These are phyloP conservation scores for Melinaea menophilus DNA, from an alignment of 2,888 invertebrate genomes.

Conservation along the genomic window DNA sequence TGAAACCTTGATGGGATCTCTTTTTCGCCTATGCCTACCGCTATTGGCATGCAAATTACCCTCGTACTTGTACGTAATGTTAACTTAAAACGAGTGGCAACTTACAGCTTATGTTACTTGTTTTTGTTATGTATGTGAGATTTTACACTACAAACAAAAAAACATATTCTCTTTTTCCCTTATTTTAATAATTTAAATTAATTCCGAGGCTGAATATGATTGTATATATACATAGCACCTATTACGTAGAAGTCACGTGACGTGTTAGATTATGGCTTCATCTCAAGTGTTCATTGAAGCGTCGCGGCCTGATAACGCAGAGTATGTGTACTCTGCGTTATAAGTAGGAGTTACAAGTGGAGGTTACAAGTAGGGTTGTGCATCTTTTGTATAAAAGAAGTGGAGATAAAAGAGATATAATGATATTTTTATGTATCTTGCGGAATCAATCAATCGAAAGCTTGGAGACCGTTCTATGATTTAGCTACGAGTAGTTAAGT, in stretches of 20 bases:
- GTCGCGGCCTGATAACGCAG: constrained; percentile 27
- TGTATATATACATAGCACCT: constrained; percentile 3
- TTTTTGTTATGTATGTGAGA: too few species aligned
- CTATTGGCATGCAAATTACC: constrained; percentile 40
- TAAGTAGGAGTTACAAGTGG: constrained; percentile 2
- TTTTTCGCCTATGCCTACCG: constrained; percentile 13
- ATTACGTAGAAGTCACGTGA: constrained; percentile 18
- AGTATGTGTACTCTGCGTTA: constrained; percentile 1
- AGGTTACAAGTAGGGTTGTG: constrained; percentile 7
- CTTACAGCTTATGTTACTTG: not conserved
- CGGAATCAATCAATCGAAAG: not conserved
- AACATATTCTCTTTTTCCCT: not conserved
- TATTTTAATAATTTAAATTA: constrained; percentile 5
- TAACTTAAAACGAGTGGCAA: not conserved
- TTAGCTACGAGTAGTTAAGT: too few species aligned
- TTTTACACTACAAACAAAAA: too few species aligned
- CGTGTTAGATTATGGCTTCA: constrained; percentile 35
- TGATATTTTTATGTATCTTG: not conserved
- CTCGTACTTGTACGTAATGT: constrained; percentile 25
- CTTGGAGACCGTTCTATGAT: too few species aligned
- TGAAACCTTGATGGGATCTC: too few species aligned
- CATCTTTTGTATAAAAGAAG: not conserved
- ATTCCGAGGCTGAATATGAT: too few species aligned
- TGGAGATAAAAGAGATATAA: not conserved
- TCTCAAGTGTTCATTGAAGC: constrained; percentile 33